Base-by-base conservation (phyloP, 53 echinoderm and acorn worm species). In the Mesocentrotus franciscanus region DNA sequence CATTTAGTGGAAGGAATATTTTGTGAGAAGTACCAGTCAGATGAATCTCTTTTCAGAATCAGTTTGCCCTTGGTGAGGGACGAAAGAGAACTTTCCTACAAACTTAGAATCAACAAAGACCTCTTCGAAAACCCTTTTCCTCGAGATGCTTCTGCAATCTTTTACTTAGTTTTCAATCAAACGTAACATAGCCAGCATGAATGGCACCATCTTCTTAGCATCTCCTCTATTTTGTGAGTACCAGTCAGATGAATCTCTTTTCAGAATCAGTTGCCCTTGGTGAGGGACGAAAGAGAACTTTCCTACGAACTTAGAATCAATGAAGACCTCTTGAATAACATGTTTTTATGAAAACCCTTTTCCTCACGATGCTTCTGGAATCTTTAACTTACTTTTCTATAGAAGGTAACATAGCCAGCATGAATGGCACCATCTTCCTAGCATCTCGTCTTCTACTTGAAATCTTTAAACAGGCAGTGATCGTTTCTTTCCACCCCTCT, bases 381-480 rank as follows among this genome's bases (percentile, higher is more conserved):
- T 30, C 74, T 32, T 29, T 30, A 74, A 74, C 74, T 74, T 18
- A 11, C 1, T 12, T 11, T 11, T 12, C 27, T 13, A 49, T 49
- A 4, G 6, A 49, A 49, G 2, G 74, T 32, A 9, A 74, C 74
- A 29, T 87, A 18, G 16, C 58, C 87, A 87, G 20, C 87, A 57
- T 58, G 87, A 87, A 87, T 87, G 87, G 87, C 87, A 29, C 24
- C 87, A 20, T n/a, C 58, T 87, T 87, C 57, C 24, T 13, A 20
- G 27, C 55, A 56, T 87, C 58, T 58, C 87, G 2, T 12, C 58
- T 87, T 0, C 12, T 4, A 87, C 29, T 27, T 87, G 87, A 87
- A 87, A 58, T 56, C 58, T 87, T 87, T 87, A 58, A 58, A 87
- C 87, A 87, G 87, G 58, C 58, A 57, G 17, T 6, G 58, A 58